These are phyloP conservation scores for Eilema sororculum DNA, from an alignment of 2,888 invertebrate genomes.

Conservation along the genomic window DNA sequence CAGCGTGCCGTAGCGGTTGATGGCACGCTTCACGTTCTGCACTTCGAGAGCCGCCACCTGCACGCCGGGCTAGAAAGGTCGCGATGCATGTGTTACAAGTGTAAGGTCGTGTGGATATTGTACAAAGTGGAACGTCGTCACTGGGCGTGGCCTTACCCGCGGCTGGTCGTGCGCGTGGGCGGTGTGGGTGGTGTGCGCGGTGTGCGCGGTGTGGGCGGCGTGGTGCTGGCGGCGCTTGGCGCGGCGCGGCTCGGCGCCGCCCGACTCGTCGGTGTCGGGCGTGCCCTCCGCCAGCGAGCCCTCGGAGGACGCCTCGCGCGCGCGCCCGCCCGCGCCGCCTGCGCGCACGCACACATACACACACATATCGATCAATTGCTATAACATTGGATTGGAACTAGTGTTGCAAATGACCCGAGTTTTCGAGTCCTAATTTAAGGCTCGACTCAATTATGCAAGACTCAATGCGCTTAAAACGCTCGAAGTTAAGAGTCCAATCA, in stretches of 20 bases:
- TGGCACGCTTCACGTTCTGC: constrained; percentile 97
- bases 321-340: constrained; percentile 58
- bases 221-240: constrained; percentile 72
- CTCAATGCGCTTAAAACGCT: too few species aligned
- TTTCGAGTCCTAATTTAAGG: too few species aligned
- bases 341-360: constrained; percentile 14
- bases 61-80: constrained; percentile 84
- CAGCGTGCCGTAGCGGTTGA: constrained; percentile 97
- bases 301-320: constrained; percentile 89
- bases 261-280: constrained; percentile 91
- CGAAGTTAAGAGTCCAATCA: too few species aligned
- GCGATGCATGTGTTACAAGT: too few species aligned
- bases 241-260: constrained; percentile 79
- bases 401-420: too few species aligned
- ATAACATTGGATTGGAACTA: too few species aligned
- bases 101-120: too few species aligned
- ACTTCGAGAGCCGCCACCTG: constrained; percentile 97
- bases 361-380: too few species aligned
- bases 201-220: constrained; percentile 73
- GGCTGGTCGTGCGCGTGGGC: constrained; percentile 63
- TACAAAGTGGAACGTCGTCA: too few species aligned
- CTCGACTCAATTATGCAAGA: too few species aligned
- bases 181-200: constrained; percentile 76
- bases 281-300: constrained; percentile 90
- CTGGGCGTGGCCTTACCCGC: too few species aligned